Evolutionary conservation across 2,888 invertebrate species (phyloP).

Genomic region (Chromoteleia sp.): DNA sequence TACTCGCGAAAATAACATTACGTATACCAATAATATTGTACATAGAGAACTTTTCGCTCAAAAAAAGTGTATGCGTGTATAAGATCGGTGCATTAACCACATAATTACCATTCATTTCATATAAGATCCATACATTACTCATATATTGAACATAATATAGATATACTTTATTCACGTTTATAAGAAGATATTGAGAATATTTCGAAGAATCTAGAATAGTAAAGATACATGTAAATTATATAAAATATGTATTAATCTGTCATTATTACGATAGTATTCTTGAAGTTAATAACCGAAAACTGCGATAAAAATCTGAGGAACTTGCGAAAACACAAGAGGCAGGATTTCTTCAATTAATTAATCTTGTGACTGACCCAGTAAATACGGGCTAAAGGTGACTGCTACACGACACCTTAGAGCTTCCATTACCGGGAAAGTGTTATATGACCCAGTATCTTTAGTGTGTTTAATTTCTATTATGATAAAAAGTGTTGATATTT

Average conservation of each 20-base stretch:
- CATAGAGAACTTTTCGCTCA: too few species aligned
- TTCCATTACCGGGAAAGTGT: constrained; percentile 21
- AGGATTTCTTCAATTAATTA: constrained; percentile 26
- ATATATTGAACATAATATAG: too few species aligned
- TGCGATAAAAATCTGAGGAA: background rate
- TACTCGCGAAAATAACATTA: too few species aligned
- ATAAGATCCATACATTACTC: too few species aligned
- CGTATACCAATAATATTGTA: too few species aligned
- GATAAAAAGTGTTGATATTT: constrained; percentile 16
- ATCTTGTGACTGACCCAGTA: constrained; percentile 30
- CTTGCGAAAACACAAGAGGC: constrained; percentile 11
- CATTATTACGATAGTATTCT: background rate
- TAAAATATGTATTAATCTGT: background rate
- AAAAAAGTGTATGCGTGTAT: too few species aligned
- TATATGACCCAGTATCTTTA: constrained; percentile 8
- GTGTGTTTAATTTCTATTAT: constrained; percentile 20
- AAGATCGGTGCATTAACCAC: too few species aligned
- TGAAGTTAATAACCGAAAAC: too few species aligned
- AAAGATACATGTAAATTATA: background rate
- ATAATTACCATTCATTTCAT: too few species aligned
- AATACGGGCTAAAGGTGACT: constrained; percentile 30
- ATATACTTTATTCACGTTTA: too few species aligned
- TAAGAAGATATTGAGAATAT: constrained; percentile 32
- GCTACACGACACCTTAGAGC: constrained; percentile 25
- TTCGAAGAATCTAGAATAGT: constrained; percentile 13